These are phyloP conservation scores for Lateolabrax maculatus DNA, from an alignment of 2,797 vertebrate genomes.

Conservation along the genomic window DNA sequence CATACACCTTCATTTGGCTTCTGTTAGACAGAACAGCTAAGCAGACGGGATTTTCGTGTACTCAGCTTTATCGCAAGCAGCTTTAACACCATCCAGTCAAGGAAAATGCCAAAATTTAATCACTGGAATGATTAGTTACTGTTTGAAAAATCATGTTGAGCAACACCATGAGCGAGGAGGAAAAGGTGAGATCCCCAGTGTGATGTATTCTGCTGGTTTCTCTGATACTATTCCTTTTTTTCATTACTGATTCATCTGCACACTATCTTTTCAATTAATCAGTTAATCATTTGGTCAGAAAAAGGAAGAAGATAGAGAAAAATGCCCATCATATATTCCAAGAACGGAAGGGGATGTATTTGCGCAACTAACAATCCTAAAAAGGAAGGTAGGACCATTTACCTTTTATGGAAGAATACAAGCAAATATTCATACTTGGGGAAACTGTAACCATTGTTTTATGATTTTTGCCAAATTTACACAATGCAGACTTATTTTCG, in stretches of 20 bases:
- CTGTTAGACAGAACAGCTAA: conserved; percentile 40
- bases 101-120: not conserved
- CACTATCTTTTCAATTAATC: not conserved
- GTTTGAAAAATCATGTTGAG: conserved; percentile 5
- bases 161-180: not conserved
- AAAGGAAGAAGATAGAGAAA: not conserved
- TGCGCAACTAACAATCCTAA: not conserved
- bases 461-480: not conserved
- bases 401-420: not conserved
- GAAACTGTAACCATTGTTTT: not conserved
- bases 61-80: conserved; percentile 6
- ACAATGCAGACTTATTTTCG: too few species aligned
- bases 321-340: not conserved
- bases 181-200: not conserved
- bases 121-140: not conserved
- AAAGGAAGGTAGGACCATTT: not conserved
- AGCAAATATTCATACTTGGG: not conserved
- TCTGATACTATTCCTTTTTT: not conserved
- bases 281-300: not conserved
- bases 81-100: conserved; percentile 18
- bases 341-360: not conserved
- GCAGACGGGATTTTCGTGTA: conserved; percentile 44
- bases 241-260: not conserved
- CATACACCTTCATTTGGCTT: conserved; percentile 46
- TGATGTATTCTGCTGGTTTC: not conserved